Percentiles rank a stretch among this genome's conserved stretches.
Conservation (phyloP, 92 coral and sea anemone genomes). For the Desmophyllum pertusum region DNA sequence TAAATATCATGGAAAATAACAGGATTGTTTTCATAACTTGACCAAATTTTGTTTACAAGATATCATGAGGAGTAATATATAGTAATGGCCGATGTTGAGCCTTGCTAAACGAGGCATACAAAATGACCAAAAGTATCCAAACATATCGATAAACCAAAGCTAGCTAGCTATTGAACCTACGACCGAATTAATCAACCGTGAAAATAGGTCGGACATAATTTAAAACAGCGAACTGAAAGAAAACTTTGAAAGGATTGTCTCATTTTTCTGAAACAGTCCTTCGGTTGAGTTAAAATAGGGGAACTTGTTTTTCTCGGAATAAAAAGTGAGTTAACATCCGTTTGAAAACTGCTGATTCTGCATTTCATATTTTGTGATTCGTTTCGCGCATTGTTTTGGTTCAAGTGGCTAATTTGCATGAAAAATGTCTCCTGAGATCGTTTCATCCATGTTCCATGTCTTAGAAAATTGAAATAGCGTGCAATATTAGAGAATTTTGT, state of each 20-base stretch:
- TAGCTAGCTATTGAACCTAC: neutral
- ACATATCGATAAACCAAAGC: neutral
- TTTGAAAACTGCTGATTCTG: neutral
- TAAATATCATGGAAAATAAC: neutral
- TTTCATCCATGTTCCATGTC: neutral
- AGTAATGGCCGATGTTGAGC: neutral
- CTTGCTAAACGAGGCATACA: neutral
- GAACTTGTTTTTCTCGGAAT: neutral
- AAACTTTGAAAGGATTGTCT: neutral
- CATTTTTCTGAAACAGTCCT: neutral
- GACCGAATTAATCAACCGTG: neutral
- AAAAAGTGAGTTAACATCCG: neutral
- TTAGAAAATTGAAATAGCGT: neutral
- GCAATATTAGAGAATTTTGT: neutral
- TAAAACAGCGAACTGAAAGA: neutral
- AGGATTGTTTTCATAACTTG: neutral
- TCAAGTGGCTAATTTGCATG: neutral
- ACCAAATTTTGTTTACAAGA: neutral
- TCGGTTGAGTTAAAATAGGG: neutral
- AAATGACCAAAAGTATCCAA: neutral
- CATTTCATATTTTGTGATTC: neutral
- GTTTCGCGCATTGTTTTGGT: neutral
- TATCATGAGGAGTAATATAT: neutral
- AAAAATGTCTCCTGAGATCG: neutral
- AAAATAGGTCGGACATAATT: neutral